A percentile compares a stretch with the other conserved stretches of the same genome.
Evolutionary conservation across 2,888 invertebrate genomes (phyloP).

Genomic region (Rhamphomyia laevipes): DNA sequence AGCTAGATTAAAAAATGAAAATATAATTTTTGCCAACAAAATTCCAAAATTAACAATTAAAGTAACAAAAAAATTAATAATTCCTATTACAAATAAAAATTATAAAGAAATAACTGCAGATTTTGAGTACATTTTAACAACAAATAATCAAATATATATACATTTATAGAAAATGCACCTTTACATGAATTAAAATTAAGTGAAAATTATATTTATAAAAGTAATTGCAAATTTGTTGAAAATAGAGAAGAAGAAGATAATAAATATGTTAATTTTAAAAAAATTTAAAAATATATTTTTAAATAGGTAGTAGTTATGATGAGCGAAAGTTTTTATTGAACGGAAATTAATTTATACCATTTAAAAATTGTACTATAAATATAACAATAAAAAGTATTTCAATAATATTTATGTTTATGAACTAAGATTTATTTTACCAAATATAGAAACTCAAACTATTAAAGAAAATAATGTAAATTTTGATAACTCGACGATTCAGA

Average conservation of each 20-base stretch:
- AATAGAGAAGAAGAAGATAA: slow-evolving; percentile 3
- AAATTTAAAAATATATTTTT: slow-evolving; percentile 4
- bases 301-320: slow-evolving; percentile 6
- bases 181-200: slow-evolving; percentile 4
- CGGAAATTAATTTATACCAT: slow-evolving; percentile 4
- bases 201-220: slow-evolving; percentile 2
- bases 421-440: slow-evolving; percentile 6
- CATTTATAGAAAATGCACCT: neutral
- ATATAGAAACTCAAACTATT: neutral
- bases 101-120: slow-evolving; percentile 6
- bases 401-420: neutral
- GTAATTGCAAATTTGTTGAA: slow-evolving; percentile 3
- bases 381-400: slow-evolving; percentile 3
- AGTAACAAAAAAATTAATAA: slow-evolving; percentile 5
- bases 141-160: slow-evolving; percentile 1
- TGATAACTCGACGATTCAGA: no score
- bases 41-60: slow-evolving; percentile 6
- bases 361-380: slow-evolving; percentile 2
- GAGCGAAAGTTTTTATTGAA: slow-evolving; percentile 3
- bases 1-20: slow-evolving; percentile 1
- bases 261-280: slow-evolving; percentile 3
- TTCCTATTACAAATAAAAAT: slow-evolving; percentile 9
- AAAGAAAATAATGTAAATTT: no score
- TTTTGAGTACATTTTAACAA: slow-evolving; percentile 1
- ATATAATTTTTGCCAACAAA: slow-evolving; percentile 8